Conservation (phyloP, 2,113 vertebrate species). For the Lontra canadensis region DNA sequence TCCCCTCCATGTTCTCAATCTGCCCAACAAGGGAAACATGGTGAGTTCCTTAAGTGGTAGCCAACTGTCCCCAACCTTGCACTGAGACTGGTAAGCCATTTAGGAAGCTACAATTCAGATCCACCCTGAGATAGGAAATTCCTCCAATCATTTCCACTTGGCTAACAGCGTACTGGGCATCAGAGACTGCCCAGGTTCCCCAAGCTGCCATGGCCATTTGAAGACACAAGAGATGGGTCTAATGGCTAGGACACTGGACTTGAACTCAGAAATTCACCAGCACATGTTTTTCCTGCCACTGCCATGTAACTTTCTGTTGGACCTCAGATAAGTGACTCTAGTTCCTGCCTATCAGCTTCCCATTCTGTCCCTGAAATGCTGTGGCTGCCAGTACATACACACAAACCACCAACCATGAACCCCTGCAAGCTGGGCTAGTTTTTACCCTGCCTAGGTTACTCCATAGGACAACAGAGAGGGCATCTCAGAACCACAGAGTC, state of each 20-base stretch:
- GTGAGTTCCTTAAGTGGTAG: not conserved
- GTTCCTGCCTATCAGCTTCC: not conserved
- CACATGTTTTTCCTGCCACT: not conserved
- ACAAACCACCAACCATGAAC: not conserved
- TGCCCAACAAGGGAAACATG: not conserved
- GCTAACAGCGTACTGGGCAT: not conserved
- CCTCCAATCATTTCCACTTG: not conserved
- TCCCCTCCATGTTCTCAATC: not conserved
- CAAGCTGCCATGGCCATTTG: not conserved
- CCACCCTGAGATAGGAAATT: not conserved
- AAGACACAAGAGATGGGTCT: not conserved
- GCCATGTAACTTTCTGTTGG: conserved; percentile 1
- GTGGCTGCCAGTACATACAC: not conserved
- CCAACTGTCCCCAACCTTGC: not conserved
- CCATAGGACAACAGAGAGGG: not conserved
- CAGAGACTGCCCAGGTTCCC: not conserved
- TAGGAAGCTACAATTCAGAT: conserved; percentile 61
- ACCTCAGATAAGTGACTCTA: not conserved
- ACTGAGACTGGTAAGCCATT: not conserved
- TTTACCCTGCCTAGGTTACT: not conserved
- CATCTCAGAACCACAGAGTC: not conserved
- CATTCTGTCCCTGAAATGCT: not conserved
- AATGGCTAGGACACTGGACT: not conserved
- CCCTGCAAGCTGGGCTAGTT: not conserved
- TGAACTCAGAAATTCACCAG: not conserved